A percentile compares a stretch with the other conserved stretches of the same genome.
These are phyloP conservation scores for Drosophila rufa DNA, from an alignment of 1,140 invertebrate genomes.

Conservation along the genomic window DNA sequence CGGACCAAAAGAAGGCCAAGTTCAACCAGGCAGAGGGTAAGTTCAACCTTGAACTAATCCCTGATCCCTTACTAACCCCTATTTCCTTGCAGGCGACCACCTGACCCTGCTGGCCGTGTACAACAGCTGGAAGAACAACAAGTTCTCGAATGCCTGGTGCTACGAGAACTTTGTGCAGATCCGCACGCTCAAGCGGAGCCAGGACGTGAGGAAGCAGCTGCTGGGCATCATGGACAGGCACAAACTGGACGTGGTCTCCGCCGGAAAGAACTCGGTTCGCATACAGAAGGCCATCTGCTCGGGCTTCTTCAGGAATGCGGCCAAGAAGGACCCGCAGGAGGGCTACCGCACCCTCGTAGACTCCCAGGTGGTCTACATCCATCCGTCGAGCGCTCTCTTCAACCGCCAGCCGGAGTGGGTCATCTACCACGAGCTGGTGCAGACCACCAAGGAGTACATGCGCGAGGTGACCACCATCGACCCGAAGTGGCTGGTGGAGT, in stretches of 20 bases:
- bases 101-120: constrained; percentile 98
- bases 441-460: constrained; percentile 99
- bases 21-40: constrained; percentile 98
- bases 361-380: constrained; percentile 99
- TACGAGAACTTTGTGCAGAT: constrained; percentile 99
- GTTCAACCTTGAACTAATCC: background rate
- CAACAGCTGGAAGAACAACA: constrained; percentile 99
- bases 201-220: constrained; percentile 99
- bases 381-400: constrained; percentile 98
- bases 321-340: constrained; percentile 99
- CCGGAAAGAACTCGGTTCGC: constrained; percentile 97
- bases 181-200: constrained; percentile 97
- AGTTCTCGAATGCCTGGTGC: constrained; percentile 99
- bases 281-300: constrained; percentile 99
- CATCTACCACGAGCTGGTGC: constrained; percentile 99
- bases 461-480: constrained; percentile 99
- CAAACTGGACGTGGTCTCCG: constrained; percentile 98
- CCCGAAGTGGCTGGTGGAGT: constrained; percentile 99
- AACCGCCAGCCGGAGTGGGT: constrained; percentile 99
- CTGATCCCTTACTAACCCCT: background rate
- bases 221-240: constrained; percentile 99
- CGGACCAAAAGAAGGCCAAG: constrained; percentile 99
- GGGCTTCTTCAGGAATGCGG: constrained; percentile 99
- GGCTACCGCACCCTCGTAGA: constrained; percentile 99
- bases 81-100: constrained; percentile 91